Conservation (phyloP, 2,888 invertebrate species). For the Hydropsyche betteni region DNA sequence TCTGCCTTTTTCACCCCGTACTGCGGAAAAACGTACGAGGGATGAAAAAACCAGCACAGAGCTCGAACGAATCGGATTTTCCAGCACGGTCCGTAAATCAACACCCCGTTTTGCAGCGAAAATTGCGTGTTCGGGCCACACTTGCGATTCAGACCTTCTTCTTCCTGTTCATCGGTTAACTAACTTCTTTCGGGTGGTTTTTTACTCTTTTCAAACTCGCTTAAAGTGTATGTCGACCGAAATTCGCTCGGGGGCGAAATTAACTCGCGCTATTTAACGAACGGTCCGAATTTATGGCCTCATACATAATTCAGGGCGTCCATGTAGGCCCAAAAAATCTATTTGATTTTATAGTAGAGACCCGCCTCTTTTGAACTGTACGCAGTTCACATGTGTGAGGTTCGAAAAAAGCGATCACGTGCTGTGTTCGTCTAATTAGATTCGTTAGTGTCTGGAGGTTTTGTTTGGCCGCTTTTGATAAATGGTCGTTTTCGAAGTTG, state of each 20-base stretch:
- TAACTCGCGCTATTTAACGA: constrained; percentile 30
- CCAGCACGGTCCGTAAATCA: constrained; percentile 12
- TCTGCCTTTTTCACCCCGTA: not conserved
- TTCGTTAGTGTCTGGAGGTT: constrained; percentile 11
- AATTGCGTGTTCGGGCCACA: constrained; percentile 12
- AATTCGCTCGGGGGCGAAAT: constrained; percentile 8
- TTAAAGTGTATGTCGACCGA: constrained; percentile 3
- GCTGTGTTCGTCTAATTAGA: constrained; percentile 11
- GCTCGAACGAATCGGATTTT: constrained; percentile 9
- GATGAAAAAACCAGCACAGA: constrained; percentile 1
- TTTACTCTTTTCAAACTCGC: constrained; percentile 3
- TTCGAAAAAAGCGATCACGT: not conserved
- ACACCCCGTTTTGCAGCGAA: constrained; percentile 30
- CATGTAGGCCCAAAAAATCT: not conserved
- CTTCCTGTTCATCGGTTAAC: not conserved
- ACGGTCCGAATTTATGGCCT: constrained; percentile 20
- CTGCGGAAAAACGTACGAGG: not conserved
- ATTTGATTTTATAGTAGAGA: not conserved
- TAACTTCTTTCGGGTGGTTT: not conserved
- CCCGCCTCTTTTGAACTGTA: not conserved
- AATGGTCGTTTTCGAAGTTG: constrained; percentile 3
- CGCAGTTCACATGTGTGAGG: not conserved
- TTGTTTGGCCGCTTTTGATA: constrained; percentile 7
- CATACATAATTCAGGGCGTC: constrained; percentile 25
- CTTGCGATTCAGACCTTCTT: constrained; percentile 1